Percentiles rank a stretch among this genome's conserved stretches.
Conservation (phyloP, 2,113 vertebrate species). For the Axis porcinus region DNA sequence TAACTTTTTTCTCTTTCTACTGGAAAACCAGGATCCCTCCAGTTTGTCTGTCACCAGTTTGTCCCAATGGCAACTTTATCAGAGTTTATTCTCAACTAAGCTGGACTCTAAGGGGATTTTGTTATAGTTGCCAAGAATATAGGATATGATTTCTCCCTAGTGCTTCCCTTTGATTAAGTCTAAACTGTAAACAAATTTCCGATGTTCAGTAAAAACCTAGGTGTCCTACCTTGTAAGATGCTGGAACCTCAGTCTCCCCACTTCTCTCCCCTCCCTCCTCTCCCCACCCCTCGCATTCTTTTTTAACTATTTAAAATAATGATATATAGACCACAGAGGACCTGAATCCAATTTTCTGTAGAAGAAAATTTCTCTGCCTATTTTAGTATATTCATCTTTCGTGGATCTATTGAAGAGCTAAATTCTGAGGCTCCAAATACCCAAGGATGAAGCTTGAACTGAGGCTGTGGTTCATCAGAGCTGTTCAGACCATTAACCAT, state of each 20-base stretch:
- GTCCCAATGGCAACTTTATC: background rate
- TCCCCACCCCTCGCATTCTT: background rate
- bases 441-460: background rate
- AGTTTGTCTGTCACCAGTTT: background rate
- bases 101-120: background rate
- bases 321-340: background rate
- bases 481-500: background rate
- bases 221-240: background rate
- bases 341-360: background rate
- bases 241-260: background rate
- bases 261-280: too few species aligned
- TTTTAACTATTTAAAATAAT: background rate
- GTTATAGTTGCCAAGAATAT: background rate
- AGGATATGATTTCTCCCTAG: background rate
- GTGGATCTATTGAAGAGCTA: background rate
- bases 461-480: background rate
- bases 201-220: background rate
- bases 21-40: background rate
- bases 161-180: background rate
- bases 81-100: background rate
- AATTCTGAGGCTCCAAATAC: background rate
- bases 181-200: background rate
- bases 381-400: background rate
- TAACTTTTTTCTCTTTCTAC: background rate
- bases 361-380: background rate